These are phyloP conservation scores for Epistrophe eligans DNA, from an alignment of 2,888 invertebrate species.

Conservation along the genomic window DNA sequence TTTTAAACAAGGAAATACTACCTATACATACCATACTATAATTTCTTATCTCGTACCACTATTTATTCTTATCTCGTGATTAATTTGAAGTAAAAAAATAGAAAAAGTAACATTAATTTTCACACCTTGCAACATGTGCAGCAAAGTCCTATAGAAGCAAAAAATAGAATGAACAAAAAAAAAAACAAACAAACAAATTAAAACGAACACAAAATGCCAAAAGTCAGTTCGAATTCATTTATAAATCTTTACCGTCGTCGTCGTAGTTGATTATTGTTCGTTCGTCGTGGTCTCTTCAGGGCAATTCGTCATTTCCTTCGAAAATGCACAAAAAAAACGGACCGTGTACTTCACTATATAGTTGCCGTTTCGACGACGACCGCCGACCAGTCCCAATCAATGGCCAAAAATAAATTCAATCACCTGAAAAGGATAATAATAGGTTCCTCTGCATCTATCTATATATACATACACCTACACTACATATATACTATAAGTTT, in stretches of 20 bases:
- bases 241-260: slow-evolving; percentile 41
- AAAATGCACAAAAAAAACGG: neutral
- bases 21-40: neutral
- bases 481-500: neutral
- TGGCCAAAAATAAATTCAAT: slow-evolving; percentile 71
- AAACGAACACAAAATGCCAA: slow-evolving; percentile 62
- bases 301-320: slow-evolving; percentile 71
- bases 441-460: neutral
- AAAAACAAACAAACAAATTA: slow-evolving; percentile 14
- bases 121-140: slow-evolving; percentile 71
- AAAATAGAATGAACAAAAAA: slow-evolving; percentile 52
- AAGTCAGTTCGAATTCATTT: slow-evolving; percentile 66
- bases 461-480: too few relatives aligned
- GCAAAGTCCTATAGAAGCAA: slow-evolving; percentile 18
- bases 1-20: slow-evolving; percentile 17
- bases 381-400: slow-evolving; percentile 46
- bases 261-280: neutral
- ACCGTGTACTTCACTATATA: neutral
- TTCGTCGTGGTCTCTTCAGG: slow-evolving; percentile 16
- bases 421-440: slow-evolving; percentile 72
- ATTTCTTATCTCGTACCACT: slow-evolving; percentile 8
- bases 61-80: slow-evolving; percentile 65
- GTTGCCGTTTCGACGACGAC: neutral
- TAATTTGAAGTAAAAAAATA: slow-evolving; percentile 35
- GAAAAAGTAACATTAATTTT: slow-evolving; percentile 43